Evolutionary conservation across 1,140 invertebrate genomes (phyloP), one percentile per base, ranked within the genome.

Genomic region (Zaprionus kolodkinae): DNA sequence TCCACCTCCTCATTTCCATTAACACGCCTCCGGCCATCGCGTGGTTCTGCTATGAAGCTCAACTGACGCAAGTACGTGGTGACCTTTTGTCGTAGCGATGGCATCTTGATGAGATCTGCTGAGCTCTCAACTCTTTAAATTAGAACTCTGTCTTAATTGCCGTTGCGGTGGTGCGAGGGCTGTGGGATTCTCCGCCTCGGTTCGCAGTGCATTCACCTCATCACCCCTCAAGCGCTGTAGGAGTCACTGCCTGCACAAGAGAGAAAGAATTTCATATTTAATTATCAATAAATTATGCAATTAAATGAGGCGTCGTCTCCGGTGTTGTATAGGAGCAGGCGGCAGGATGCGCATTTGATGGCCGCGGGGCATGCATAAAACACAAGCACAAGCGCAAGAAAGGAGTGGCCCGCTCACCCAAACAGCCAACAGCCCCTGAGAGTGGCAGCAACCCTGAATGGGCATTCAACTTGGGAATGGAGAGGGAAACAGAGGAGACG

Each of bases 11-110:
- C 89, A 15, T 81, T 74, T 30, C 68, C 84, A 40, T 67, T 69
- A 17, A 71, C 76, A 27, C 86, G 66, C 15, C 86, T 55, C 0
- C 78, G 75, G 35, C 77, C 94, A 87, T 93, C 93, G 92, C 92
- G 93, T 13, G 95, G 94, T 71, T 95, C 94, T 72, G 95, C 94
- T 68, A 95, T 94, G 76, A 95, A 95, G 66, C 95, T 96, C 67
- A 96, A 92, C 92, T 96, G 96, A 57, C 95, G 93, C 92, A 96
- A 95, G 92, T 96, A 96, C 72, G 95, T 95, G 69, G 95, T 95
- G 77, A 96, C 94, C 93, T 95, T 95, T 93, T 96, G 96, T 50
- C 95, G 93, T 79, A 96, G 93, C 55, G 95, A 96, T 72, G 96
- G 95, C 96, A 96, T 96, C 81, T 89, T 85, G 40, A 30, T 25